Conservation (phyloP, 2,113 vertebrate species). For the Sigmodon hispidus region DNA sequence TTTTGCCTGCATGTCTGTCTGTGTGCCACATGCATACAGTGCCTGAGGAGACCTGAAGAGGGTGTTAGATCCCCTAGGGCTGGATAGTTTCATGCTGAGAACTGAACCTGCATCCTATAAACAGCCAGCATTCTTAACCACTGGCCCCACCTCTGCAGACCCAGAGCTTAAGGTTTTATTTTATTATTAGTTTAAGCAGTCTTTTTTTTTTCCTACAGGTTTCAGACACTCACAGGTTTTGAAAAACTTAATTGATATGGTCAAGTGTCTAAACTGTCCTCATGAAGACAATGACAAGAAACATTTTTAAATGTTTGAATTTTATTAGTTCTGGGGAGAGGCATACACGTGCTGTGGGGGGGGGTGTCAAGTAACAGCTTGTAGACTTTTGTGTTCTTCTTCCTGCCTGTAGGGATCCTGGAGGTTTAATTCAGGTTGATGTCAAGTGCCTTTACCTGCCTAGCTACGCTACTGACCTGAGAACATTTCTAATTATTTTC, state of each 20-base stretch:
- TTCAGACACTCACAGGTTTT: slow-evolving; percentile 13
- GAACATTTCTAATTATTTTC: neutral
- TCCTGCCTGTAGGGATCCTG: neutral
- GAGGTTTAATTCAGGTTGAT: no score
- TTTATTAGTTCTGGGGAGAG: neutral
- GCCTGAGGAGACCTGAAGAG: neutral
- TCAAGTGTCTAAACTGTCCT: neutral
- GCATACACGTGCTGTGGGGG: no score
- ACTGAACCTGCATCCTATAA: neutral
- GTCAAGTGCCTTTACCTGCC: neutral
- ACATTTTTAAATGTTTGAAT: neutral
- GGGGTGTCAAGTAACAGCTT: neutral
- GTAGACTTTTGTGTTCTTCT: neutral
- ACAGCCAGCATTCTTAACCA: neutral
- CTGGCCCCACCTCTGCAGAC: neutral
- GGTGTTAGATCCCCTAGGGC: no score
- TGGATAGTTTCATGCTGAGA: neutral
- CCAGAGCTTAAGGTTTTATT: slow-evolving; percentile 74
- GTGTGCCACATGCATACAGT: neutral
- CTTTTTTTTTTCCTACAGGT: neutral
- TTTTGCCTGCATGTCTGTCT: neutral
- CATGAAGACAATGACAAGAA: neutral
- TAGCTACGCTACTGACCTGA: neutral
- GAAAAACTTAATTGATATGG: neutral
- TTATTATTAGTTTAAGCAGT: neutral